A percentile compares a stretch with the other conserved stretches of the same genome.
Conservation (phyloP, 2,888 invertebrate species). For the Unio pictorum region DNA sequence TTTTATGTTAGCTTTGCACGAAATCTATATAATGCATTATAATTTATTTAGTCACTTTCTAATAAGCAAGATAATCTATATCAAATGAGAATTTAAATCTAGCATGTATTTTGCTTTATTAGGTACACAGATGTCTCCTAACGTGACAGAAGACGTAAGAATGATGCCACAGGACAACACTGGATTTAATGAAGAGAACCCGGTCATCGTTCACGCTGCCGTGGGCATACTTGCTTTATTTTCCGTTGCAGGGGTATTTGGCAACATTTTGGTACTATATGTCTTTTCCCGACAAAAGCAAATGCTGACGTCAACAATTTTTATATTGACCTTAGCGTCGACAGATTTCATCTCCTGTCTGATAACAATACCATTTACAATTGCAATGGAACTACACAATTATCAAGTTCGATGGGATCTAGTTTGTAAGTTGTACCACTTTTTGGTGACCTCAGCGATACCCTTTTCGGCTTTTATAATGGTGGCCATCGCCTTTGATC, state of each 20-base stretch:
- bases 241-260: conserved; percentile 61
- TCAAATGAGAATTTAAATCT: too few species aligned
- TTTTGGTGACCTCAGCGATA: conserved; percentile 61
- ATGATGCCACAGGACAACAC: too few species aligned
- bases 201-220: too few species aligned
- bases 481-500: conserved; percentile 65
- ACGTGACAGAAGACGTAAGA: too few species aligned
- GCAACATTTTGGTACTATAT: conserved; percentile 68
- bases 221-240: conserved; percentile 47
- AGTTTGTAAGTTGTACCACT: conserved; percentile 61
- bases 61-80: too few species aligned
- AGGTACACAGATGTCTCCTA: too few species aligned
- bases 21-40: too few species aligned
- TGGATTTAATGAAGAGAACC: too few species aligned
- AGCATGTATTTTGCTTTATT: too few species aligned
- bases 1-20: too few species aligned
- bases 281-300: conserved; percentile 58
- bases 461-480: conserved; percentile 65
- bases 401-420: conserved; percentile 53
- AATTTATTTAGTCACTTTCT: too few species aligned
- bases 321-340: conserved; percentile 62
- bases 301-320: conserved; percentile 63
- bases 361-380: conserved; percentile 62
- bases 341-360: conserved; percentile 65
- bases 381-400: conserved; percentile 57